A percentile compares a stretch with the other conserved stretches of the same genome.
Evolutionary conservation across 2,888 invertebrate genomes (phyloP).

Genomic region (Dioctria linearis): DNA sequence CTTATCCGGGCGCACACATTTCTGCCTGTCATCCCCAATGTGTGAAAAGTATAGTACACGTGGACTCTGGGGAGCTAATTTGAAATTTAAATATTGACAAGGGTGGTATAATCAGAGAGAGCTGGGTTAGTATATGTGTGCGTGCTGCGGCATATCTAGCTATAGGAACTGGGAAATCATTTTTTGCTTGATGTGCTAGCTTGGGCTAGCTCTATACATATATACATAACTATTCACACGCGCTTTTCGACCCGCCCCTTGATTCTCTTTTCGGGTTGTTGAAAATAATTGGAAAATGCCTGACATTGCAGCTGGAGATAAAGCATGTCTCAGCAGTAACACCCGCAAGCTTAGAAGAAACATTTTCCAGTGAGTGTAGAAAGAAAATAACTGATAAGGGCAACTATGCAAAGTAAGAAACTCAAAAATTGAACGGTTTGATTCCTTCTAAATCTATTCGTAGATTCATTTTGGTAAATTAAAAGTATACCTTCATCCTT

Average conservation of each 20-base stretch:
- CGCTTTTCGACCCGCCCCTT: conserved; percentile 24
- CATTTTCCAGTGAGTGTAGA: conserved; percentile 54
- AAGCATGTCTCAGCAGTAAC: conserved; percentile 59
- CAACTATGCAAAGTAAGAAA: not conserved
- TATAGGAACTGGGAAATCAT: not conserved
- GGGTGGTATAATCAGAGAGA: conserved; percentile 44
- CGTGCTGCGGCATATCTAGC: not conserved
- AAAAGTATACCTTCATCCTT: not conserved
- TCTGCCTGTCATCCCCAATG: conserved; percentile 29
- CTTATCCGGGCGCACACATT: conserved; percentile 48
- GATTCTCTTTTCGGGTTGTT: not conserved
- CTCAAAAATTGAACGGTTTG: conserved; percentile 24
- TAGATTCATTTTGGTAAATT: conserved; percentile 12
- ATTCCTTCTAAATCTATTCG: conserved; percentile 32
- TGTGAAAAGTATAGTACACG: conserved; percentile 48
- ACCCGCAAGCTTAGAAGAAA: conserved; percentile 52
- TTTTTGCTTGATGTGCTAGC: not conserved
- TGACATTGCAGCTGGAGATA: conserved; percentile 59
- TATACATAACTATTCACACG: conserved; percentile 41
- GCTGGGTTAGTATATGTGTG: conserved; percentile 34
- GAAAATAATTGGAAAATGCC: conserved; percentile 59
- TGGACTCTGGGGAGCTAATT: conserved; percentile 55
- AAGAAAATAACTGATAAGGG: conserved; percentile 56
- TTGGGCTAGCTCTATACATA: too few species aligned
- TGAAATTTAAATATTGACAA: conserved; percentile 59